Conservation (phyloP, 2,888 invertebrate genomes). For the Hedychridium roseum region DNA sequence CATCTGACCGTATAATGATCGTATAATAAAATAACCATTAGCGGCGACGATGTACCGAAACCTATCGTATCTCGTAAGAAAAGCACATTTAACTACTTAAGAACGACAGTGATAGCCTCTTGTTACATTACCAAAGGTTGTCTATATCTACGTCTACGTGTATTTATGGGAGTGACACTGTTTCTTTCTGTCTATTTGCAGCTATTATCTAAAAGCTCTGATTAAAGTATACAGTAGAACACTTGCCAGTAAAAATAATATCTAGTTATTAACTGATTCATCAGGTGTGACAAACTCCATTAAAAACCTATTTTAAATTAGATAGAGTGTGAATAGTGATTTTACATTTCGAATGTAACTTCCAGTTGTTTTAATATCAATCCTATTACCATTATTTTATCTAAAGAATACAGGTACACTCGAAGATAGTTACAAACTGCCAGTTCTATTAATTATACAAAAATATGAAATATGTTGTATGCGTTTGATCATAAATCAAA, state of each 20-base stretch:
- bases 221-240: constrained; percentile 28
- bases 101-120: constrained; percentile 31
- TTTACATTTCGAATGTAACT: constrained; percentile 23
- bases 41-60: too few species aligned
- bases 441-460: too few species aligned
- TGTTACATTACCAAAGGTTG: constrained; percentile 52
- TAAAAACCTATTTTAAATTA: constrained; percentile 6
- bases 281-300: constrained; percentile 2
- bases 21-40: too few species aligned
- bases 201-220: constrained; percentile 27
- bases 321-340: constrained; percentile 27
- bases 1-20: too few species aligned
- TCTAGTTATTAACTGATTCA: constrained; percentile 27
- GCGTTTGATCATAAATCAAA: too few species aligned
- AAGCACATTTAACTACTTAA: too few species aligned
- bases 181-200: constrained; percentile 28
- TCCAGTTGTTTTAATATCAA: background rate
- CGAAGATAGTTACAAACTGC: too few species aligned
- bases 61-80: too few species aligned
- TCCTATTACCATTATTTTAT: too few species aligned
- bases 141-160: constrained; percentile 43
- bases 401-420: too few species aligned
- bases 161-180: constrained; percentile 22
- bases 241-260: constrained; percentile 39
- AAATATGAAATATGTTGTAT: too few species aligned